phyloP scores from a whole-genome alignment of 2,113 vertebrate species.

The Tupaia tana region DNA sequence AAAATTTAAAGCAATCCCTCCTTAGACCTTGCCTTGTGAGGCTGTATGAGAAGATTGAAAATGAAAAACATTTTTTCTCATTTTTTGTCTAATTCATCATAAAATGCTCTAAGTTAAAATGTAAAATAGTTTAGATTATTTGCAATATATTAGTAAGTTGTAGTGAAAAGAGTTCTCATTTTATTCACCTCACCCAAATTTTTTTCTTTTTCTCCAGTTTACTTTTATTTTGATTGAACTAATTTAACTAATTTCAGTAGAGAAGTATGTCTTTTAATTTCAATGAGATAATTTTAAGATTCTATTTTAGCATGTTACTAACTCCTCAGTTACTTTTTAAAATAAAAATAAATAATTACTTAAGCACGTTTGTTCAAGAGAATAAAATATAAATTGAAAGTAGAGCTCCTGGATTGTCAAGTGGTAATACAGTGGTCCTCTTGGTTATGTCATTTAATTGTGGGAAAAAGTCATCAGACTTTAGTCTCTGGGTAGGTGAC shows the following conservation, averaged over 20 bases:
- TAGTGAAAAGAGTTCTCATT: conserved; percentile 11
- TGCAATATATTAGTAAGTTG: neutral
- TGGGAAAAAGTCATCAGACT: neutral
- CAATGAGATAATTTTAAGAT: conserved; percentile 47
- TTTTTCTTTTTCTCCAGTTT: neutral
- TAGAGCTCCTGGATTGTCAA: neutral
- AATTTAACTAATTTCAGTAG: neutral
- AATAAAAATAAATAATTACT: neutral
- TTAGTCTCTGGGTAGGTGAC: neutral
- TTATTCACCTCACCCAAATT: conserved; percentile 16
- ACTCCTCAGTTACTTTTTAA: conserved; percentile 1
- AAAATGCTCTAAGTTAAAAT: conserved; percentile 27
- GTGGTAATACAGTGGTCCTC: conserved; percentile 1
- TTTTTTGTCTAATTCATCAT: neutral
- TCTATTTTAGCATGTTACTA: neutral
- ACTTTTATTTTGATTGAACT: neutral
- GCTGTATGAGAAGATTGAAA: conserved; percentile 39
- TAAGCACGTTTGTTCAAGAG: conserved; percentile 34
- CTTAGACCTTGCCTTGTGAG: conserved; percentile 1
- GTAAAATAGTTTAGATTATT: conserved; percentile 39
- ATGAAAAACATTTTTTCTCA: conserved; percentile 30
- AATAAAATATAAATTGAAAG: conserved; percentile 52
- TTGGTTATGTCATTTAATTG: conserved; percentile 28
- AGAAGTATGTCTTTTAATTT: conserved; percentile 42
- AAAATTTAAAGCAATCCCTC: conserved; percentile 27